Base-by-base conservation (phyloP, 2,797 vertebrate genomes). In the Syngnathus rostellatus region DNA sequence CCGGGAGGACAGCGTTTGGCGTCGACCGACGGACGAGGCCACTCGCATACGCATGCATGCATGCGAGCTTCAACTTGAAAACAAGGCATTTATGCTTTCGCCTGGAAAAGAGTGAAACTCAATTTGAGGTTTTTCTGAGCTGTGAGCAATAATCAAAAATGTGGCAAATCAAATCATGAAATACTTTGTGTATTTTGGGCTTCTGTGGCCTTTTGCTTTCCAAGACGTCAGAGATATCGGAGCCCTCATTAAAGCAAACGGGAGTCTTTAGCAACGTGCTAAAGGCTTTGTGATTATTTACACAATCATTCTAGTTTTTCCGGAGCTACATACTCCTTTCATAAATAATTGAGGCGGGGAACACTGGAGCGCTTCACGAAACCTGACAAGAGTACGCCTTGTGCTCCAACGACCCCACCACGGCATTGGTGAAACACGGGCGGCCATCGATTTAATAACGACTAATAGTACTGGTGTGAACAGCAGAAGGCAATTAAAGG, bases 21-120 rank as follows among this genome's bases (percentile, higher is more conserved):
- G 65, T 80, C 84, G 86, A 86, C 31, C 14, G 14, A 38, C 87
- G 83, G 14, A 38, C 87, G 83, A 87, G 83, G 83, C 86, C 82
- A 86, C 85, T 89, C 88, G 88, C 87, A 90, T 87, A 88, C 73
- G 67, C 81, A 83, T 78, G 77, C 77, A 75, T 16, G 17, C 46
- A 19, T 17, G 12, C 41, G 31, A 0, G 31, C 31, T 31, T 31
- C 31, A 31, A 31, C 31, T 31, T 31, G 31, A 31, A 31, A 31
- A 31, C 31, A 31, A 31, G 31, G 3, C 3, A 31, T 31, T 31
- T 31, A 31, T 31, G 3, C 31, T 4, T 31, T 31, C 31, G 31
- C 31, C 31, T 4, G 31, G 14, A 17, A 48, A 48, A 2, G 19
- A 11, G 16, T 48, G 16, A 48, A 48, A 48, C 4, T 46, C 45